Base-by-base conservation (phyloP, 1,140 invertebrate species). In the Zaprionus kolodkinae region DNA sequence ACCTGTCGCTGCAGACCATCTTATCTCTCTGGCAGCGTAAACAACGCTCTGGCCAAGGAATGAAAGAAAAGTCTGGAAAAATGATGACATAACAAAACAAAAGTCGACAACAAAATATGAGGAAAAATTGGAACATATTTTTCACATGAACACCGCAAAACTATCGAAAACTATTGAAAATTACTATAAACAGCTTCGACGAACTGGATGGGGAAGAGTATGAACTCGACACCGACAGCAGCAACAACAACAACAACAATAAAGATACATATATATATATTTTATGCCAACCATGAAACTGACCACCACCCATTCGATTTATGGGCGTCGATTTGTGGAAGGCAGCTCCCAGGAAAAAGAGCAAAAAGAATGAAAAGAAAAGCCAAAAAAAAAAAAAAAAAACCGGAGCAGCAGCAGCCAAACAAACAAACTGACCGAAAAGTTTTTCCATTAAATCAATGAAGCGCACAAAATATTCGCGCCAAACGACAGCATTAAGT, bases 401-500 rank as follows among this genome's bases (percentile, higher is more conserved):
- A n/a, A n/a, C n/a, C n/a, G n/a, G n/a, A n/a, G n/a, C n/a, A n/a
- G n/a, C 35, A 21, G 13, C 50, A 75, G 36, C 45, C 64, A 69
- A 60, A 64, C 66, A 72, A 77, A 66, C 48, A 77, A 84, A 71
- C 45, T 73, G 64, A 72, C 68, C 71, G 65, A 84, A 89, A 88
- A 88, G 74, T 88, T 88, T 88, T 88, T 76, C 85, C 85, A 88
- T 88, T 88, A 89, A 89, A 89, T 88, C 85, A 88, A 88, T 88
- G 85, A 85, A 88, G 81, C 81, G 85, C 56, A 74, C 69, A 88
- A 89, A 89, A 89, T 79, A 87, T 78, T 87, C 83, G 84, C 83
- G 79, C 83, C 77, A 77, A 79, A 52, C 72, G 72, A 86, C 72
- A 84, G 76, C 67, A 86, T 79, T 59, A 72, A 83, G 76, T 81